Percentiles rank a stretch among this genome's conserved stretches.
These are phyloP conservation scores for Trichopoda pennipes DNA, from an alignment of 2,888 invertebrate species.

Conservation along the genomic window DNA sequence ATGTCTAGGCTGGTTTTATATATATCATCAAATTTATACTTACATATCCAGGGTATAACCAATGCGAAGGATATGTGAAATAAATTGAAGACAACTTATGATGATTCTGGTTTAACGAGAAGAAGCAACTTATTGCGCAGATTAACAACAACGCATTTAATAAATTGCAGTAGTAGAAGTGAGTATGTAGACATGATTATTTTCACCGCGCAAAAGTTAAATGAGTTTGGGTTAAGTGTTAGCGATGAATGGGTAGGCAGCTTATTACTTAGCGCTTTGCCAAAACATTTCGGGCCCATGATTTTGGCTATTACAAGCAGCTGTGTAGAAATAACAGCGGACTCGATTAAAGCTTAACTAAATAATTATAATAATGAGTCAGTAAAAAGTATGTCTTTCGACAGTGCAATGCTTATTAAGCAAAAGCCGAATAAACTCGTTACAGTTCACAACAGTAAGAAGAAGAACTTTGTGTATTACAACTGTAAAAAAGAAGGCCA, in stretches of 20 bases:
- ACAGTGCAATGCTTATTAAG: neutral
- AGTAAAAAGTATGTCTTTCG: neutral
- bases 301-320: conserved; percentile 37
- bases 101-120: too few species aligned
- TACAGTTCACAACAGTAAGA: neutral
- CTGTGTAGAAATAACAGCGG: too few species aligned
- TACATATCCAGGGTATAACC: too few species aligned
- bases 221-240: conserved; percentile 44
- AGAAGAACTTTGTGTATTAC: conserved; percentile 12
- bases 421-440: neutral
- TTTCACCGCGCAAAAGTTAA: conserved; percentile 51
- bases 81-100: too few species aligned
- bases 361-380: neutral
- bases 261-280: conserved; percentile 37
- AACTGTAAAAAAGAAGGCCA: conserved; percentile 46
- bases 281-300: conserved; percentile 57
- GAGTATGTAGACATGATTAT: conserved; percentile 55
- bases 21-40: too few species aligned
- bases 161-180: conserved; percentile 30
- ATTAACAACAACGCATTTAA: conserved; percentile 30
- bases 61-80: too few species aligned
- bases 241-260: conserved; percentile 54
- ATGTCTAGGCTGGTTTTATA: too few species aligned
- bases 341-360: neutral
- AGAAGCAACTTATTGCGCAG: too few species aligned